These are phyloP conservation scores for Amblyjoppa proteus DNA, from an alignment of 2,888 invertebrate species.

Conservation along the genomic window DNA sequence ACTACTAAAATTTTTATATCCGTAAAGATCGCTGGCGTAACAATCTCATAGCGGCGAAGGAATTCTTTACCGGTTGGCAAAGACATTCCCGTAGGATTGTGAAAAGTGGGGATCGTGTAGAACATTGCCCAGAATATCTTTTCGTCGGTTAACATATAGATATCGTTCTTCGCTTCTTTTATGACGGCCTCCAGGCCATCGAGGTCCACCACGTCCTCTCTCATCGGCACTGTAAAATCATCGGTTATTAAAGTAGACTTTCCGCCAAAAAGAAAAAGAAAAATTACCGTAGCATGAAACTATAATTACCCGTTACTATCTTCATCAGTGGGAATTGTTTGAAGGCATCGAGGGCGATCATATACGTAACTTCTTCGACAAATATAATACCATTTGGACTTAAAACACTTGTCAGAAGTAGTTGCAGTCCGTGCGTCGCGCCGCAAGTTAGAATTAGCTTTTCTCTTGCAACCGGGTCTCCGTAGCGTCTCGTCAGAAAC, in stretches of 20 bases:
- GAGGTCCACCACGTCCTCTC: conserved; percentile 86
- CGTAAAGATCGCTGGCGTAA: no score
- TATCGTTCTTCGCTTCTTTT: conserved; percentile 78
- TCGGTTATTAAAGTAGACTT: not conserved
- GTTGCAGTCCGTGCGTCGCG: conserved; percentile 87
- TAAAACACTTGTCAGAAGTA: conserved; percentile 86
- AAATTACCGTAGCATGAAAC: not conserved
- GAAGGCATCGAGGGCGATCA: conserved; percentile 87
- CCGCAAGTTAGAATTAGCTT: conserved; percentile 87
- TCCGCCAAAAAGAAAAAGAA: not conserved
- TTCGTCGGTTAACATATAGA: conserved; percentile 72
- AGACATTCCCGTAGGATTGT: conserved; percentile 87
- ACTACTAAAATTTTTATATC: no score
- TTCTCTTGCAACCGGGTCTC: conserved; percentile 84
- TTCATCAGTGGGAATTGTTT: conserved; percentile 86
- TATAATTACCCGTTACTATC: conserved; percentile 85
- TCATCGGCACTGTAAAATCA: conserved; percentile 85
- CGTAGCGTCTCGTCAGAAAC: conserved; percentile 85
- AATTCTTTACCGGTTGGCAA: conserved; percentile 83
- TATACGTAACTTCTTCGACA: conserved; percentile 89
- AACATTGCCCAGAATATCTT: conserved; percentile 87
- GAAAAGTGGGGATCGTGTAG: conserved; percentile 87
- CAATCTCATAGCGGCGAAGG: no score
- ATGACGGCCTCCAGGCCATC: conserved; percentile 85
- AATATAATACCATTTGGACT: conserved; percentile 87